Evolutionary conservation across 2,888 invertebrate genomes (phyloP).

Genomic region (Autographa pulchrina): DNA sequence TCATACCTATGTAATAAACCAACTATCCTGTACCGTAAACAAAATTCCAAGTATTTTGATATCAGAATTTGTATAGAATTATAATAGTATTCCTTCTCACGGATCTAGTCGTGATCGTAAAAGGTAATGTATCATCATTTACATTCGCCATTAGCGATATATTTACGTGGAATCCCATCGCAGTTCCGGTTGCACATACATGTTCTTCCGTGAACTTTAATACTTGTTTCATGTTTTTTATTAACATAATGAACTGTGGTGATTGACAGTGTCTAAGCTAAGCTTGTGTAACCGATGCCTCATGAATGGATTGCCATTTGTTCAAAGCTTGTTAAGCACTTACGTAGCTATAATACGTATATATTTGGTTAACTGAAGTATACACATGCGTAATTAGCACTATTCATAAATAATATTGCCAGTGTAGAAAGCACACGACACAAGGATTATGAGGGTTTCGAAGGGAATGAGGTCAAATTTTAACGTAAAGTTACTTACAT

Average conservation of each 20-base stretch:
- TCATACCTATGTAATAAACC: constrained; percentile 27
- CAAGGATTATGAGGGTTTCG: too few species aligned
- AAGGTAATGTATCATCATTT: constrained; percentile 36
- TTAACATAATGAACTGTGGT: constrained; percentile 32
- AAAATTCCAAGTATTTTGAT: constrained; percentile 10
- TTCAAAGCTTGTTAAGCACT: constrained; percentile 8
- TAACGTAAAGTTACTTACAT: not conserved
- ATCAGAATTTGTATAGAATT: constrained; percentile 7
- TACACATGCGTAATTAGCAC: not conserved
- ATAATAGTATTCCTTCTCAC: constrained; percentile 37
- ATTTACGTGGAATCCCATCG: constrained; percentile 43
- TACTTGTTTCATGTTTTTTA: constrained; percentile 40
- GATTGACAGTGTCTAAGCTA: constrained; percentile 43
- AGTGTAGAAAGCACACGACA: too few species aligned
- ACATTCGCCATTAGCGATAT: constrained; percentile 31
- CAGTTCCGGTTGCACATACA: constrained; percentile 57
- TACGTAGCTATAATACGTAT: too few species aligned
- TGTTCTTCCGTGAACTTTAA: constrained; percentile 49
- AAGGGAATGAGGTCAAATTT: too few species aligned
- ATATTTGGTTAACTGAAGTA: constrained; percentile 5
- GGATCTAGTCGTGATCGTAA: constrained; percentile 42
- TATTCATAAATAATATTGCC: not conserved
- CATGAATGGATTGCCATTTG: constrained; percentile 45
- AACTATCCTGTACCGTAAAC: constrained; percentile 24
- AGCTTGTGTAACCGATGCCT: constrained; percentile 40